Conservation (phyloP, 1,140 invertebrate species). For the Zaprionus gabonicus region DNA sequence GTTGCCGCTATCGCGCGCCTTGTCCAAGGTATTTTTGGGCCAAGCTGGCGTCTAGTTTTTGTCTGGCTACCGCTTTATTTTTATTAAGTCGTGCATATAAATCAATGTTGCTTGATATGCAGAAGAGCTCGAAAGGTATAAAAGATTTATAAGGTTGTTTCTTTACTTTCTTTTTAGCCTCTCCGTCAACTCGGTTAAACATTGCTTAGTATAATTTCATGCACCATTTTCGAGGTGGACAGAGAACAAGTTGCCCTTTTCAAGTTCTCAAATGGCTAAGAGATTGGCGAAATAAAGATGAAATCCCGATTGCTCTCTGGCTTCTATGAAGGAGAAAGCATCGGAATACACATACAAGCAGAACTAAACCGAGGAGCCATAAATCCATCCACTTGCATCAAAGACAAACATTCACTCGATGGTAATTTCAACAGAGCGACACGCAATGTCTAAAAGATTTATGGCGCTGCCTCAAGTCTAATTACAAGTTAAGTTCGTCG, state of each 20-base stretch:
- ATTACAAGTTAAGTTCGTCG: constrained; percentile 78
- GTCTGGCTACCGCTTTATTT: constrained; percentile 64
- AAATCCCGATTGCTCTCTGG: no score
- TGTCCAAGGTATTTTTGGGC: constrained; percentile 67
- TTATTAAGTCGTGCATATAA: constrained; percentile 82
- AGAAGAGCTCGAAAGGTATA: constrained; percentile 78
- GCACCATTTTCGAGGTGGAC: constrained; percentile 41
- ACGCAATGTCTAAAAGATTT: constrained; percentile 59
- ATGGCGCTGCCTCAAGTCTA: constrained; percentile 69
- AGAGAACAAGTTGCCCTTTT: constrained; percentile 18
- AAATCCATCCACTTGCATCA: constrained; percentile 74
- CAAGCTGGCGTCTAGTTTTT: constrained; percentile 73
- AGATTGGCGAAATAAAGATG: background rate
- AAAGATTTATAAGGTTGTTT: constrained; percentile 71
- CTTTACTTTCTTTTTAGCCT: background rate
- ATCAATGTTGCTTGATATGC: constrained; percentile 80
- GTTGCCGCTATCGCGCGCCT: background rate
- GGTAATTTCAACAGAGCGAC: constrained; percentile 54
- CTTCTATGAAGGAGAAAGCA: constrained; percentile 1
- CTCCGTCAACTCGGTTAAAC: constrained; percentile 55
- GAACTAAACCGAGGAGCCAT: constrained; percentile 62
- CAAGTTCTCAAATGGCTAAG: background rate
- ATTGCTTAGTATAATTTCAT: constrained; percentile 72
- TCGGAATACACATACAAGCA: background rate
- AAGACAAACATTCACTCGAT: constrained; percentile 49